A percentile compares a stretch with the other conserved stretches of the same genome.
phyloP scores from a whole-genome alignment of 2,797 vertebrate genomes.

The Poecilia gillii region DNA sequence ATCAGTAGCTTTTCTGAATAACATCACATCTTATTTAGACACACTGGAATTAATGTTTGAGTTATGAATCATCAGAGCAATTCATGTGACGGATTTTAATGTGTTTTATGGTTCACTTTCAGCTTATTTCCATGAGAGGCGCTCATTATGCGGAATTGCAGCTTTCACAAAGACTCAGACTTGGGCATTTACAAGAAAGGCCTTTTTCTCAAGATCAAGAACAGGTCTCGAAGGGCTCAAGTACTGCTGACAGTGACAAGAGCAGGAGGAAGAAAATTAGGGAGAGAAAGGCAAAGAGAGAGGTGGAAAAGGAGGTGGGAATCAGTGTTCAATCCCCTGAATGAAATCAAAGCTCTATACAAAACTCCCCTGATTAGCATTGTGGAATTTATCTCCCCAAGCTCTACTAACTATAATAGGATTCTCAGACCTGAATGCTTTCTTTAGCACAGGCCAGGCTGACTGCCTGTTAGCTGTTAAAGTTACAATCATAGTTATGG shows the following conservation, averaged over 20 bases:
- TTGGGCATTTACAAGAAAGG: constrained; percentile 66
- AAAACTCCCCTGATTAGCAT: constrained; percentile 75
- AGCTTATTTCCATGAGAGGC: constrained; percentile 54
- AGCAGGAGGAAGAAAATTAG: constrained; percentile 34
- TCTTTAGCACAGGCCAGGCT: constrained; percentile 37
- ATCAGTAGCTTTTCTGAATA: constrained; percentile 44
- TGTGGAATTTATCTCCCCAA: constrained; percentile 70
- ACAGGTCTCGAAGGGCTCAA: constrained; percentile 69
- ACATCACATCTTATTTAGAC: constrained; percentile 51
- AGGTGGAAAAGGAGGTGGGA: constrained; percentile 56
- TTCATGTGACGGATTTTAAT: constrained; percentile 56
- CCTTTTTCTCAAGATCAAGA: constrained; percentile 69
- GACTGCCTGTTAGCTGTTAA: constrained; percentile 47
- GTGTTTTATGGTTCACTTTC: constrained; percentile 57
- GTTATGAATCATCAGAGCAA: constrained; percentile 24
- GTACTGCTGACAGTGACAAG: constrained; percentile 64
- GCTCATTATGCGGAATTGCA: constrained; percentile 64
- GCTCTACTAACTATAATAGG: constrained; percentile 50
- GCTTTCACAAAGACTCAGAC: constrained; percentile 60
- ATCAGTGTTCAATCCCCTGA: constrained; percentile 60
- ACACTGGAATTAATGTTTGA: constrained; percentile 43
- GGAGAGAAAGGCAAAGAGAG: constrained; percentile 29
- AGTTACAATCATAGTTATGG: constrained; percentile 26
- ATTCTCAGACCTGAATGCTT: constrained; percentile 61
- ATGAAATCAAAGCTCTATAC: constrained; percentile 75